Evolutionary conservation across 2,797 vertebrate genomes (phyloP).

Genomic region (Chelonia mydas): DNA sequence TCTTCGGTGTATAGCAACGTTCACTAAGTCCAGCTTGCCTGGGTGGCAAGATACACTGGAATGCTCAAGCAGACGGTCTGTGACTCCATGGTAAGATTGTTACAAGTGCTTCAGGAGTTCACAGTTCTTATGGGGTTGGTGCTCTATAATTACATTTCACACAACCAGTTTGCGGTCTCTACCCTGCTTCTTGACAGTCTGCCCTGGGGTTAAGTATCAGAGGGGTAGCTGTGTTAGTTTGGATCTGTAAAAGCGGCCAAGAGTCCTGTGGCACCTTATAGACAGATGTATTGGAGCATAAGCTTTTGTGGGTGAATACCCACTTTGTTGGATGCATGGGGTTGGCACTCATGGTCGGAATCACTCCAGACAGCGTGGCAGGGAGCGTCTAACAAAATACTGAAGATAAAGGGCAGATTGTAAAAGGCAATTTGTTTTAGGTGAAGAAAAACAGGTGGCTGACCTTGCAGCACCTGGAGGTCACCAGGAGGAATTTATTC

Average conservation of each 20-base stretch:
- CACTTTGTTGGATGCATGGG: neutral
- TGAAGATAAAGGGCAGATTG: neutral
- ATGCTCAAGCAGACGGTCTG: neutral
- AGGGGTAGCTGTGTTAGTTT: too few relatives aligned
- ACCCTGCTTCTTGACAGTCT: neutral
- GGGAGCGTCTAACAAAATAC: neutral
- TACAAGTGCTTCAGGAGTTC: neutral
- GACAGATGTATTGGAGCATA: too few relatives aligned
- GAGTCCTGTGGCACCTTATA: too few relatives aligned
- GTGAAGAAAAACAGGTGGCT: constrained; percentile 1
- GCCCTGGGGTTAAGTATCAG: neutral
- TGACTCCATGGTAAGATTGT: neutral
- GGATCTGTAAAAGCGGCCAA: too few relatives aligned
- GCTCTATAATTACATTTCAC: neutral
- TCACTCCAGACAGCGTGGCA: neutral
- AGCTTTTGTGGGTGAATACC: too few relatives aligned
- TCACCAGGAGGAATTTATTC: constrained; percentile 51
- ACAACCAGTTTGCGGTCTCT: neutral
- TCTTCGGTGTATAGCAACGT: neutral
- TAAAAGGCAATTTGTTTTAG: neutral
- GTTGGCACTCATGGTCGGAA: neutral
- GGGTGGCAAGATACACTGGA: neutral
- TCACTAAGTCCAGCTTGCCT: neutral
- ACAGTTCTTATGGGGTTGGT: neutral
- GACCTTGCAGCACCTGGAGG: constrained; percentile 34